Percentiles rank a stretch among this genome's conserved stretches.
Evolutionary conservation across 2,888 invertebrate genomes (phyloP).

Genomic region (Priocnemis perturbator): DNA sequence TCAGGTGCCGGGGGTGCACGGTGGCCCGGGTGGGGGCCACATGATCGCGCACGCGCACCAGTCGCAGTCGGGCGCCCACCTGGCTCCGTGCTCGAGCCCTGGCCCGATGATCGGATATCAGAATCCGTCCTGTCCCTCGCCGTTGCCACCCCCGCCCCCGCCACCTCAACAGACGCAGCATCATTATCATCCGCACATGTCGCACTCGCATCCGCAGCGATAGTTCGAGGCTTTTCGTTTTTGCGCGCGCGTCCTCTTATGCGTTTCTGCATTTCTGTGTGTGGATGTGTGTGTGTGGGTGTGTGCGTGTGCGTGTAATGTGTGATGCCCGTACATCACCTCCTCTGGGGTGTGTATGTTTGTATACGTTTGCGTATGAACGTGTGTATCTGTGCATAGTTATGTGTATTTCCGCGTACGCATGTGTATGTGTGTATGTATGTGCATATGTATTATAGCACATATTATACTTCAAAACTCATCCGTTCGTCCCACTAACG

Average conservation of each 20-base stretch:
- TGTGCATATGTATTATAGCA: too few relatives aligned
- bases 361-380: too few relatives aligned
- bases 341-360: too few relatives aligned
- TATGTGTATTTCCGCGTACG: too few relatives aligned
- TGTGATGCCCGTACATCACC: too few relatives aligned
- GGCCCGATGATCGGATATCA: constrained; percentile 81
- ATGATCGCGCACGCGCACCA: constrained; percentile 80
- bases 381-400: too few relatives aligned
- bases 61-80: constrained; percentile 75
- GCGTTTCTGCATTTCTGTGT: too few relatives aligned
- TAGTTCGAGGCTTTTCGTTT: constrained; percentile 76
- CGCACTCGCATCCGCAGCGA: constrained; percentile 88
- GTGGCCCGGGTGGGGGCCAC: constrained; percentile 74
- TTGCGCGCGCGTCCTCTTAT: not conserved
- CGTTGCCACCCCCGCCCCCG: constrained; percentile 78
- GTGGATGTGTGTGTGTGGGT: too few relatives aligned
- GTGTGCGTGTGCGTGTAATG: too few relatives aligned
- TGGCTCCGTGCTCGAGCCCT: constrained; percentile 81
- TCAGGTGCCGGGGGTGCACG: constrained; percentile 78
- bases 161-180: constrained; percentile 56
- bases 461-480: too few relatives aligned
- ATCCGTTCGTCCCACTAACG: too few relatives aligned
- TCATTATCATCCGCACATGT: constrained; percentile 81
- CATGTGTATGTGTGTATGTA: too few relatives aligned
- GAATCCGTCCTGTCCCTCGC: constrained; percentile 84